phyloP scores from a whole-genome alignment of 2,797 vertebrate species.

The Harpagifer antarcticus region DNA sequence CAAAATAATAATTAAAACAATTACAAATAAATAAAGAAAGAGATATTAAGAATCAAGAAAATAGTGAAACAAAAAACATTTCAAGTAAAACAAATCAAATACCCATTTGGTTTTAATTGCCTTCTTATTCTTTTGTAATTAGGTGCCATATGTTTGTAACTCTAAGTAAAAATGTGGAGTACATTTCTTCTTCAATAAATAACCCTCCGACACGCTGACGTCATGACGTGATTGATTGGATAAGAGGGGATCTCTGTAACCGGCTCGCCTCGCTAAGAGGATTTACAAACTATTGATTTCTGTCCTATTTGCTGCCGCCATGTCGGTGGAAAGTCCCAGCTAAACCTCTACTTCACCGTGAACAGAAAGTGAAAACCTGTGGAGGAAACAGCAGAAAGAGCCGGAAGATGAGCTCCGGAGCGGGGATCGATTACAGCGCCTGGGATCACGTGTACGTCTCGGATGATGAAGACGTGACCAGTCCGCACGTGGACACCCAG shows the following conservation, averaged over 20 bases:
- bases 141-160: too few relatives aligned
- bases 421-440: slow-evolving; percentile 89
- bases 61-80: too few relatives aligned
- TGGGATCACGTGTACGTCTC: slow-evolving; percentile 96
- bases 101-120: too few relatives aligned
- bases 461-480: slow-evolving; percentile 92
- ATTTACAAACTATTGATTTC: slow-evolving; percentile 2
- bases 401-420: slow-evolving; percentile 72
- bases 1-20: too few relatives aligned
- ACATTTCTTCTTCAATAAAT: too few relatives aligned
- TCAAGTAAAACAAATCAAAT: too few relatives aligned
- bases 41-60: too few relatives aligned
- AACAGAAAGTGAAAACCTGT: not conserved
- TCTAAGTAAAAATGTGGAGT: too few relatives aligned
- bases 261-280: slow-evolving; percentile 38
- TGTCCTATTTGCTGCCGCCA: not conserved
- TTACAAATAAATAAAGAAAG: too few relatives aligned
- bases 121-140: too few relatives aligned
- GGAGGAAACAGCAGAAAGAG: accelerated
- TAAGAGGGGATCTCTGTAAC: not conserved
- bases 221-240: slow-evolving; percentile 20
- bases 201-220: too few relatives aligned
- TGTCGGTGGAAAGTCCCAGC: not conserved
- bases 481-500: slow-evolving; percentile 92
- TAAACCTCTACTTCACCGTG: not conserved